A percentile compares a stretch with the other conserved stretches of the same genome.
Evolutionary conservation across 1,140 invertebrate species (phyloP).

Genomic region (Meloidogyne hapla): DNA sequence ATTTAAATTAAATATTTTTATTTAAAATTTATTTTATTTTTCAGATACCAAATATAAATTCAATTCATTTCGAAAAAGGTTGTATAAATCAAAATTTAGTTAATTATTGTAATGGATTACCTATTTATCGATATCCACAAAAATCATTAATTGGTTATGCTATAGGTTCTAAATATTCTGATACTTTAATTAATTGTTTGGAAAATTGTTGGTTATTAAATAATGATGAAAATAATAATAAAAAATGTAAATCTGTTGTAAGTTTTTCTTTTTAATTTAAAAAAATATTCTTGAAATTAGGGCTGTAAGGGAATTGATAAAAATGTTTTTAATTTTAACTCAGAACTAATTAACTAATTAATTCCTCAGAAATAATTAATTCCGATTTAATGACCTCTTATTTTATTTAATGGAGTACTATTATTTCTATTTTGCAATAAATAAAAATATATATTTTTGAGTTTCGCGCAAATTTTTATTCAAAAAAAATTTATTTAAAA

Average conservation of each 20-base stretch:
- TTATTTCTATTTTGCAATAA: too few species aligned
- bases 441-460: too few species aligned
- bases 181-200: conserved; percentile 45
- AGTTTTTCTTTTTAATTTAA: conserved; percentile 13
- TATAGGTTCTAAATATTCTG: conserved; percentile 24
- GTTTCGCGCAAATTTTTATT: too few species aligned
- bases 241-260: conserved; percentile 40
- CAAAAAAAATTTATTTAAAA: too few species aligned
- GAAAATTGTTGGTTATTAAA: conserved; percentile 44
- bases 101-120: conserved; percentile 43
- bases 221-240: background rate
- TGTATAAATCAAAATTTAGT: conserved; percentile 45
- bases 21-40: background rate
- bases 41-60: conserved; percentile 36
- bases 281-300: too few species aligned
- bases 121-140: conserved; percentile 39
- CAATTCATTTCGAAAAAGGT: conserved; percentile 44
- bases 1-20: background rate
- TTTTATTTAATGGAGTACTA: too few species aligned
- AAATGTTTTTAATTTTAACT: too few species aligned
- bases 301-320: background rate
- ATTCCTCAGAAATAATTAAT: too few species aligned
- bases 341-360: too few species aligned
- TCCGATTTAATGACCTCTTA: too few species aligned
- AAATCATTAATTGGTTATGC: conserved; percentile 46